Percentiles rank a stretch among this genome's conserved stretches.
Evolutionary conservation across 2,113 vertebrate genomes (phyloP).

Genomic region (Sylvietta virens): DNA sequence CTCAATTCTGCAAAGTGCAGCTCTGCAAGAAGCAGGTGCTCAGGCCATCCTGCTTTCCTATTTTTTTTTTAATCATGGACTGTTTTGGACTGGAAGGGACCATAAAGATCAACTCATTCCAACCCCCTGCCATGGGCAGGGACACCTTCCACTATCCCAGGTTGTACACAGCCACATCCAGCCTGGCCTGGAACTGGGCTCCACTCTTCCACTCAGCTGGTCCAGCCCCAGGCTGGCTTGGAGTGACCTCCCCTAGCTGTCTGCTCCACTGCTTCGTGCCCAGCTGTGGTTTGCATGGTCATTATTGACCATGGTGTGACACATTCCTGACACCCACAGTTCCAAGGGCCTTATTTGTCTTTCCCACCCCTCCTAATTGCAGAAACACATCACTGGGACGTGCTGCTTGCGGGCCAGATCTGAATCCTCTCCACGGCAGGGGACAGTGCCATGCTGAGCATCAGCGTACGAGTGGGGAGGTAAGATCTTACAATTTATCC

Average conservation of each 20-base stretch:
- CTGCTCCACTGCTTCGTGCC: fast-evolving
- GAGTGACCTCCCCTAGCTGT: not conserved
- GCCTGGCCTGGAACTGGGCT: not conserved
- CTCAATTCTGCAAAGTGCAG: fast-evolving
- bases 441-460: not conserved
- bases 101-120: not conserved
- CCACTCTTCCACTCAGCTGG: not conserved
- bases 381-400: not conserved
- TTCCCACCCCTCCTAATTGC: not conserved
- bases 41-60: not conserved
- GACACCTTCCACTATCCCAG: not conserved
- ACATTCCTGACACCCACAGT: not conserved
- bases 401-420: fast-evolving
- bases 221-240: not conserved
- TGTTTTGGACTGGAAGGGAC: not conserved
- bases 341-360: not conserved
- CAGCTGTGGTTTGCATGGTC: not conserved
- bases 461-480: not conserved
- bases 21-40: not conserved
- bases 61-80: not conserved
- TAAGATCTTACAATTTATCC: not conserved
- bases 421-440: too few species aligned
- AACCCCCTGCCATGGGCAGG: not conserved
- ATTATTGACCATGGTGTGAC: not conserved
- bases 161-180: not conserved